phyloP scores from a whole-genome alignment of 2,888 invertebrate genomes.

The Notodonta ziczac region DNA sequence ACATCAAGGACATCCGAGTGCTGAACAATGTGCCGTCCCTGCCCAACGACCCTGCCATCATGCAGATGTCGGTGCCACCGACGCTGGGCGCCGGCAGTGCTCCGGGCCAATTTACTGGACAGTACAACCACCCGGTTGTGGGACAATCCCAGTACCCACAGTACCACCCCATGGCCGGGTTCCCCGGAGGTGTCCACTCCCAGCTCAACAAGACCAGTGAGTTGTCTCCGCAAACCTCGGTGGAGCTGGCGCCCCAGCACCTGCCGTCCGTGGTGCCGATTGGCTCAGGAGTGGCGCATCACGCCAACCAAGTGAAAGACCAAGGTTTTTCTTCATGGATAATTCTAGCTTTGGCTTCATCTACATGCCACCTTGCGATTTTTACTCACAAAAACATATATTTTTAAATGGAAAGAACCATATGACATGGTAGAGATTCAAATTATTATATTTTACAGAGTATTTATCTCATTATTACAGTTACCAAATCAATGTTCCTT shows the following conservation, averaged over 20 bases:
- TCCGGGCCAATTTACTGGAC: constrained; percentile 85
- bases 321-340: constrained; percentile 76
- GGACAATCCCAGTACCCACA: constrained; percentile 81
- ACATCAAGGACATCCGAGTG: constrained; percentile 99
- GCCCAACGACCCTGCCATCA: constrained; percentile 99
- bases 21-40: constrained; percentile 94
- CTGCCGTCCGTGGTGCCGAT: constrained; percentile 70
- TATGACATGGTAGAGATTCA: too few relatives aligned
- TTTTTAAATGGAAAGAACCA: constrained; percentile 19
- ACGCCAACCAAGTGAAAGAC: constrained; percentile 83
- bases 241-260: constrained; percentile 69
- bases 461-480: too few relatives aligned
- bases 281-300: constrained; percentile 76
- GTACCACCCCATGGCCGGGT: constrained; percentile 82
- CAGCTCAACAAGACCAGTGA: constrained; percentile 82
- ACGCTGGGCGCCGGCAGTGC: constrained; percentile 86
- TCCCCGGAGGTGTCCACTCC: constrained; percentile 75
- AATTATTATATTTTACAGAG: too few relatives aligned
- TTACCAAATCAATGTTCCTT: too few relatives aligned
- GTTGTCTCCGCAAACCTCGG: constrained; percentile 78
- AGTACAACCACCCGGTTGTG: constrained; percentile 90
- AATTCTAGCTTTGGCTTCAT: constrained; percentile 65
- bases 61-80: constrained; percentile 93
- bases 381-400: constrained; percentile 56
- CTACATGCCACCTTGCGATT: constrained; percentile 76